Evolutionary conservation across 2,888 invertebrate species (phyloP), one percentile per base, ranked within the genome.

Genomic region (Venustoraphidia nigricollis): DNA sequence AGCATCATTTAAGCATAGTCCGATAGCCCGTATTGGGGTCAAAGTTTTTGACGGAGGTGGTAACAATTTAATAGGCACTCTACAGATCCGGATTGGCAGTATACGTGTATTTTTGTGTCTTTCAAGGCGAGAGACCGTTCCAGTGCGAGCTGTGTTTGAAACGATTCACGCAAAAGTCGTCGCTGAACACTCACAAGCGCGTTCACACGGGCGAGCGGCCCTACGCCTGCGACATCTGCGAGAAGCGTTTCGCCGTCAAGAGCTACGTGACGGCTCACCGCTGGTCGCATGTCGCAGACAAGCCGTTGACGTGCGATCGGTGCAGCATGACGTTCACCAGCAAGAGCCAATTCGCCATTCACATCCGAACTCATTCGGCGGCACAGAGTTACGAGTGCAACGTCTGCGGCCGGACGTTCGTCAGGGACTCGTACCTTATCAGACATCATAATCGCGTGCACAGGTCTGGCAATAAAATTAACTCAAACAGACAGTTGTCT

Each of bases 201-300:
- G 82, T 83, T 59, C 86, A 86, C 69, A 83, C 83, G 61, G 85
- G 85, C 56, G 81, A 83, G 66, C 72, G 83, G 52, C 86, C 85
- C 37, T 86, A 83, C 60, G 77, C 80, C 54, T 86, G 85, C 69
- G 81, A 83, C 68, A 78, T 84, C 58, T 86, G 86, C 66, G 77
- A 82, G 62, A 85, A 85, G 68, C 75, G 81, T 58, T 86, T 85
- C 64, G 83, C 85, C 40, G 85, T 85, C 53, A 85, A 85, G 66
- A 84, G 84, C 61, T 86, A 86, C 60, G 80, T 86, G 50, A 81
- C 81, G 53, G 83, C 86, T 43, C 86, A 86, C 64, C 79, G 82
- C 56, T 84, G 83, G 83, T 82, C 83, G 45, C 85, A 85, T 66
- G 81, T 84, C 47, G 79, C 82, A 6, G 83, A 84, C 62, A 81